Evolutionary conservation across 2,888 invertebrate species (phyloP), one percentile per base, ranked within the genome.

Genomic region (Agrochola macilenta): DNA sequence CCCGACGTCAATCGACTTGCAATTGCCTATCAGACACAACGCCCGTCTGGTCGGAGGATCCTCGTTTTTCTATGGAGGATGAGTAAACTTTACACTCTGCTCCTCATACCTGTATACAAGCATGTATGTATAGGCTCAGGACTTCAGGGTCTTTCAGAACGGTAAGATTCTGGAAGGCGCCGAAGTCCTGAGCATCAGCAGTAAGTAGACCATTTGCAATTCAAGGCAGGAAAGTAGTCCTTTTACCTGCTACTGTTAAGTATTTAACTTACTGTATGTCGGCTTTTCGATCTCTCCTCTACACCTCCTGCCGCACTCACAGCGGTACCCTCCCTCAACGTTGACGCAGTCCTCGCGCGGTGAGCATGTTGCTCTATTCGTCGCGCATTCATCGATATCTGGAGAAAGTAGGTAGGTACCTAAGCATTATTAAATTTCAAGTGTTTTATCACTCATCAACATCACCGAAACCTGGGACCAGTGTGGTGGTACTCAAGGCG

Each of bases 371-470:
- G 97, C 95, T 64, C 91, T 93, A 26, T 97, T 97, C 3, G 96
- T 94, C 0, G 96, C 93, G 89, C 99, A 99, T 91, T 99, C 99
- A 92, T 99, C 98, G 63, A 98, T 97, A 93, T 99, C 99, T 98
- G 89, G 5, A 65, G 70, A 60, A n/a, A 60, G 35, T 4, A 1
- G n/a, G 57, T 39, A 69, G 43, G 7, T 14, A 20, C 9, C 0
- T 66, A 30, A 63, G 23, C 14, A 64, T 60, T 17, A 60, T 17
- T 60, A 26, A 26, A 14, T 26, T 14, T 14, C 26, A 58, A 58
- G 58, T 14, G 26, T 54, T 54, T 23, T 54, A 57, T 68, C 26
- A 65, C 26, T 20, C 20, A 11, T 23, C 3, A 52, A 30, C 17
- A 52, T 49, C 23, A 39, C 35, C 23, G 7, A 23, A 60, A 39